Base-by-base conservation (phyloP, 1,140 invertebrate genomes). In the Macrostomum lignano region DNA sequence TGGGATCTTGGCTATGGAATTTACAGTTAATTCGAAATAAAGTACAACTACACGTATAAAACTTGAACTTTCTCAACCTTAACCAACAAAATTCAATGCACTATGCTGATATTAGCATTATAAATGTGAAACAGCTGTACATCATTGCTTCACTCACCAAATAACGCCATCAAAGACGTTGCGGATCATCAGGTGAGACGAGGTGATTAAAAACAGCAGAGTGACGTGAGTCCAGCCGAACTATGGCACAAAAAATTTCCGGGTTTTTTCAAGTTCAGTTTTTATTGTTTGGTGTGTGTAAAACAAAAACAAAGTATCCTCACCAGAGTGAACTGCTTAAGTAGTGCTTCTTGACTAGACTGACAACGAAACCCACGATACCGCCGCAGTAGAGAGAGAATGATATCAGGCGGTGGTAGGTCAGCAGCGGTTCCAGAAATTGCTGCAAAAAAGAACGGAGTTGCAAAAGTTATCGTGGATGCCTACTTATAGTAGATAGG, bases 191-290 rank as follows among this genome's bases (percentile, higher is more conserved):
- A 94, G 69, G 58, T 94, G 91, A 46, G 82, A 88, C 60, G 91
- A 84, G 3, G 78, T 79, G 21, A 94, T 84, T 20, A 96, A 77
- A 49, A 98, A 78, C 21, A 98, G 64, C 35, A 94, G 61, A n/a
- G 84, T 75, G 7, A 96, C 78, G 52, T 96, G 91, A 10, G 86
- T 94, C 79, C 82, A 96, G 21, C 86, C 88, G 62, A 98, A 91
- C 43, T 67, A 44, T 20, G 48, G 44, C 20, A 48, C 48, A 33
- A 33, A 36, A 26, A n/a, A n/a, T n/a, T n/a, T n/a, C n/a, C n/a
- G n/a, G n/a, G 30, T 32, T 25, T 14, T 17, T 21, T 17, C 26
- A 20, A 5, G 31, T 20, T 10, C 17, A 21, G 21, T 3, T 9
- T 4, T 9, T 31, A 24, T 14, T 24, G 13, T n/a, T n/a, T 15